phyloP scores from a whole-genome alignment of 2,113 vertebrate species.

The Shinisaurus crocodilurus region DNA sequence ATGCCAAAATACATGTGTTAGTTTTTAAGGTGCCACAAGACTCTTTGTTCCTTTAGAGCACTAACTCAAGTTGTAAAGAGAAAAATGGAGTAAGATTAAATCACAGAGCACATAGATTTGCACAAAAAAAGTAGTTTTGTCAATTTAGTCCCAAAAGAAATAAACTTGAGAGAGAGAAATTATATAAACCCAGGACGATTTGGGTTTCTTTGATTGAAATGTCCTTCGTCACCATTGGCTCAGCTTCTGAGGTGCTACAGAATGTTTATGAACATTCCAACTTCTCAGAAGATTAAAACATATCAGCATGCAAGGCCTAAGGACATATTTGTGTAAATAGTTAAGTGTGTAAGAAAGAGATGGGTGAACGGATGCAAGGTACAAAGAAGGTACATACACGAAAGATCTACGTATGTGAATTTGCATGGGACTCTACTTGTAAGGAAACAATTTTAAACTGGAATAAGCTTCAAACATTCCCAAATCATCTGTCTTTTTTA shows the following conservation, averaged over 20 bases:
- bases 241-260: background rate
- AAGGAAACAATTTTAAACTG: background rate
- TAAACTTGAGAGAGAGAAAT: no score
- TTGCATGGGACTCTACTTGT: background rate
- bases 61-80: background rate
- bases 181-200: background rate
- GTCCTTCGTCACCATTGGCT: background rate
- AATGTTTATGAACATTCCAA: background rate
- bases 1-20: no score
- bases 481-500: slow-evolving; percentile 21
- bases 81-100: background rate
- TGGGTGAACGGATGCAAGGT: background rate
- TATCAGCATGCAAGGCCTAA: background rate
- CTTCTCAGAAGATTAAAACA: background rate
- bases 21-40: no score
- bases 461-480: background rate
- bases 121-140: background rate
- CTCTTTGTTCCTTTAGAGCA: background rate
- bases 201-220: background rate
- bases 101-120: background rate
- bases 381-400: background rate
- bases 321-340: background rate
- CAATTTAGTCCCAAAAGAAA: no score
- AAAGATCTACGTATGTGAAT: background rate
- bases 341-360: background rate